Base-by-base conservation (phyloP, 1,140 invertebrate genomes). In the Apocrypta bakeri region DNA sequence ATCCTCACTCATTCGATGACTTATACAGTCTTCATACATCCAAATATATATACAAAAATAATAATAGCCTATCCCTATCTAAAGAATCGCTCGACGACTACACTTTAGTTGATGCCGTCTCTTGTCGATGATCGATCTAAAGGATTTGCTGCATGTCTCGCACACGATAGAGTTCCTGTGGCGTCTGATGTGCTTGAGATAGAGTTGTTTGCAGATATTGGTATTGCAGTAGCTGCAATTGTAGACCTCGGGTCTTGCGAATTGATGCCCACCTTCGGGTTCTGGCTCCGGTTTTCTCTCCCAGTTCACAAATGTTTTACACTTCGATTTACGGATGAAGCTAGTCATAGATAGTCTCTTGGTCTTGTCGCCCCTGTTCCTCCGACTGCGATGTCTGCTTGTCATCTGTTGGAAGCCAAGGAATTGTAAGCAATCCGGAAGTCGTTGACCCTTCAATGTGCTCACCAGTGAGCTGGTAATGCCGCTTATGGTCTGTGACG, bases 191-290 rank as follows among this genome's bases (percentile, higher is more conserved):
- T 81, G 80, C 24, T 69, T 81, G 0, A 81, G 25, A 24, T 81
- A 81, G 11, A 81, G 0, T 56, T 29, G 66, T 40, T 81, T 81
- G 40, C 61, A 81, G 40, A 81, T 74, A 27, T 31, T 73, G 9
- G 48, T 75, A 1, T 68, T 21, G 40, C 80, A 81, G 29, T 68
- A 74, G 42, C 72, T 27, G 33, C 80, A 81, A 12, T 56, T 21
- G 42, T 81, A 81, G 7, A 81, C 17, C 29, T 81, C 74, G 9
- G 80, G 80, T 12, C 76, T 81, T 7, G 40, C 17, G 24, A 81
- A 81, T 17, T 66, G 37, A 40, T 75, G 75, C 0, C 40, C 73
- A 6, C n/a, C 71, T 14, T 17, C 29, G 0, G 21, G 24, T 25
- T 63, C 56, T 12, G 25, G 11, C 17, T 81, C 79, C n/a, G 69